A percentile compares a stretch with the other conserved stretches of the same genome.
Evolutionary conservation across 1,140 invertebrate genomes (phyloP).

Genomic region (Charaxes varanes): DNA sequence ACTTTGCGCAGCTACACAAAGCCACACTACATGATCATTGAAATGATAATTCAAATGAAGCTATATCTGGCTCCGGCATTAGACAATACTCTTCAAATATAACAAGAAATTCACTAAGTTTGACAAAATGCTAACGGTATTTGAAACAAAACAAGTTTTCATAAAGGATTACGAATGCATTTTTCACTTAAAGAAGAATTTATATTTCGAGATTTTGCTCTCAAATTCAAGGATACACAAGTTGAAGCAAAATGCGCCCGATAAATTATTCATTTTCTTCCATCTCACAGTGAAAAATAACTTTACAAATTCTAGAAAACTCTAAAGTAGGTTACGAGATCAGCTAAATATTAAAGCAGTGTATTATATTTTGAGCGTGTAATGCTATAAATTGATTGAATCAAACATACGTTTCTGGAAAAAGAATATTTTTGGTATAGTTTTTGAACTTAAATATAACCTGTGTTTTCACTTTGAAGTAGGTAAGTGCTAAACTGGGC

Average conservation of each 20-base stretch:
- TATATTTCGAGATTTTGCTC: slow-evolving; percentile 11
- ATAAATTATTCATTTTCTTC: slow-evolving; percentile 22
- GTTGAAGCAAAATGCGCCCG: slow-evolving; percentile 12
- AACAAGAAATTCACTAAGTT: neutral
- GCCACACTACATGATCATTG: too few species aligned
- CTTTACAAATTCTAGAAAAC: slow-evolving; percentile 10
- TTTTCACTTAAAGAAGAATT: slow-evolving; percentile 15
- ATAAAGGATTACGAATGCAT: slow-evolving; percentile 15
- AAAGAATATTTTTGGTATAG: too few species aligned
- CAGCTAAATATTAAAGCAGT: slow-evolving; percentile 10
- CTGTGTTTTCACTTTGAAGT: too few species aligned
- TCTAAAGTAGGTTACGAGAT: slow-evolving; percentile 4
- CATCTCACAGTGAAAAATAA: slow-evolving; percentile 6
- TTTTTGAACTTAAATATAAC: too few species aligned
- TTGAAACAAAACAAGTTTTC: slow-evolving; percentile 5
- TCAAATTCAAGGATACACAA: slow-evolving; percentile 11
- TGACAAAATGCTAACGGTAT: neutral
- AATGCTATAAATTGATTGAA: too few species aligned
- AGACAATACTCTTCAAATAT: neutral
- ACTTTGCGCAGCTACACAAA: too few species aligned
- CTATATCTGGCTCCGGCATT: too few species aligned
- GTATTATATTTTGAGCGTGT: too few species aligned
- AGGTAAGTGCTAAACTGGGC: too few species aligned
- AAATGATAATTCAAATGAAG: too few species aligned
- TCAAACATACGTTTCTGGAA: neutral